Evolutionary conservation across 1,140 invertebrate genomes (phyloP), one percentile per base, ranked within the genome.

Genomic region (Drosophila kurseongensis): DNA sequence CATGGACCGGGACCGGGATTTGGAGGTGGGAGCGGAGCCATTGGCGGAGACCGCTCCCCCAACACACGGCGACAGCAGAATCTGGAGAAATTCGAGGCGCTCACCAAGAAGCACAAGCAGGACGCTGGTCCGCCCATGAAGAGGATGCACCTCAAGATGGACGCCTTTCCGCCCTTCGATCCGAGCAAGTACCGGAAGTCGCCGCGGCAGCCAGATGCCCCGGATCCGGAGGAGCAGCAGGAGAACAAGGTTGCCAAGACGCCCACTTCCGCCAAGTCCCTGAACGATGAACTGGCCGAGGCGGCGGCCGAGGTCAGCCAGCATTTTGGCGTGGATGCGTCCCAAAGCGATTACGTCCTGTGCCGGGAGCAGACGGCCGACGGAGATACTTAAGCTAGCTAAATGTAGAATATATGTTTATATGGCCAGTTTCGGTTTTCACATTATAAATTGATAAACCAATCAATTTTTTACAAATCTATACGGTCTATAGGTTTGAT

Each of bases 121-220:
- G 91, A 92, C 62, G 63, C 78, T 38, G 91, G 91, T 12, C 91
- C 91, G 56, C 91, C 92, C 48, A 80, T 88, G 74, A 92, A 92
- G 72, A 82, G 91, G 32, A 51, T 91, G 52, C 91, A 92, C 38
- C 71, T 92, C 6, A 92, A 92, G 54, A 86, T 92, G 80, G 91
- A 92, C 27, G 90, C 80, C 38, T 92, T 92, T 78, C 92, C 93
- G 40, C 93, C 93, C 68, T 93, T 93, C 59, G 93, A 94, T 83
- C 78, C 93, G 9, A 93, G 93, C 67, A 93, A 93, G 84, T 91
- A 92, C 71, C 91, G 94, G 3, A 93, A 92, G 51, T 93, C 93
- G 4, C 94, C 94, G 55, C 66, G 14, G 14, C 68, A 44, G 41
- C 71, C 54, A 44, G 77, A 54, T 42, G 42, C 18, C 4, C 45